Conservation (phyloP, 1,140 invertebrate species). For the Chlorops oryzae region DNA sequence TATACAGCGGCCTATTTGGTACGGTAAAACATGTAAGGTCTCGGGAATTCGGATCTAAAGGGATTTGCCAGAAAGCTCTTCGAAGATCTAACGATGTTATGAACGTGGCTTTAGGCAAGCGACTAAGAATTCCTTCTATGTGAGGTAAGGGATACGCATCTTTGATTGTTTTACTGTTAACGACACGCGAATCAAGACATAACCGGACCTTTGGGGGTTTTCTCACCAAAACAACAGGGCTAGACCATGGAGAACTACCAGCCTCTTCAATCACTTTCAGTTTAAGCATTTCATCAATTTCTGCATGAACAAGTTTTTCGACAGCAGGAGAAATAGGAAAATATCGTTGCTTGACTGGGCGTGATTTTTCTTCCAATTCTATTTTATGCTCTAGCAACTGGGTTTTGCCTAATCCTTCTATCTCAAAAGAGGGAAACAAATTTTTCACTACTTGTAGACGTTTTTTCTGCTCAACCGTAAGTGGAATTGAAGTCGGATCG, state of each 20-base stretch:
- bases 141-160: conserved; percentile 13
- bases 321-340: conserved; percentile 15
- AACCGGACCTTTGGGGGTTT: conserved; percentile 11
- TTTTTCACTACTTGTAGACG: neutral
- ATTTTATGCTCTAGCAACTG: neutral
- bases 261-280: conserved; percentile 16
- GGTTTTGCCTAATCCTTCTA: neutral
- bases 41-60: too few species aligned
- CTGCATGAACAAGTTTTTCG: conserved; percentile 12
- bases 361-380: neutral
- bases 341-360: conserved; percentile 10
- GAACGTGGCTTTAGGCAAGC: conserved; percentile 10
- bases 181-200: conserved; percentile 9
- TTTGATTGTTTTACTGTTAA: conserved; percentile 6
- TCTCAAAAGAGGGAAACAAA: conserved; percentile 2
- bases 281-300: conserved; percentile 16
- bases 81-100: conserved; percentile 6
- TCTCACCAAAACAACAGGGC: conserved; percentile 4
- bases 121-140: conserved; percentile 12
- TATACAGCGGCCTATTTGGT: conserved; percentile 3
- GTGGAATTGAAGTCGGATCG: neutral
- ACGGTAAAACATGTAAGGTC: too few species aligned
- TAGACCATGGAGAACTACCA: conserved; percentile 17
- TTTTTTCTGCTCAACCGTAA: neutral
- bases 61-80: conserved; percentile 13